Base-by-base conservation (phyloP, 2,113 vertebrate genomes). In the Benitochromis conjunctus region DNA sequence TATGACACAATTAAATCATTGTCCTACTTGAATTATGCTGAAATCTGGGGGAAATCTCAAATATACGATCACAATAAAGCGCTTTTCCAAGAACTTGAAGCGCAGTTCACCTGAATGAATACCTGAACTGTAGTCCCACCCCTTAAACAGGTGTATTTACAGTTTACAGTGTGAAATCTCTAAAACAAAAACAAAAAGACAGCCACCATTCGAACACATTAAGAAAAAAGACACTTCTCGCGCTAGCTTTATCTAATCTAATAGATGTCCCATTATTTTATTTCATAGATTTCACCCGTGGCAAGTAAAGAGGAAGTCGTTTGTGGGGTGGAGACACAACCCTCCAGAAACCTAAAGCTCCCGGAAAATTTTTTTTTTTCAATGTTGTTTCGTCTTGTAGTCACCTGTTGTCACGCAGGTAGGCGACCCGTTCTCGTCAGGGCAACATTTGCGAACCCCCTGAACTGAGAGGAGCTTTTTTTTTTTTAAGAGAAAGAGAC, bases 281-380 rank as follows among this genome's bases (percentile, higher is more conserved):
- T 51, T 76, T 51, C 0, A 76, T 5, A 31, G 26, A 19, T 34
- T 13, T 38, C 16, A 48, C 51, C 76, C 84, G 87, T n/a, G 6
- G 2, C 87, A 87, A 80, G 91, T 91, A 88, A 92, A 89, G 92
- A 92, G 94, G 92, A 94, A 94, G 90, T 82, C 0, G 5, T 0
- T 38, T 38, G 10, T 21, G 26, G 66, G 66, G 53, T 2, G 41
- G 62, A 54, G 90, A 81, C 92, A 81, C 92, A 7, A 94, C 94
- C 88, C 94, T 93, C 86, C 77, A 84, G 91, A 88, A 92, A 93
- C 91, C 48, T n/a, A 81, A 89, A 19, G 43, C 64, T 84, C 62
- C 89, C 92, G 93, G 95, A 92, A 93, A 78, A 77, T 1, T 7
- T 14, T 74, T 60, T 56, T 19, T n/a, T 31, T 12, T 7, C 14